Percentiles rank a stretch among this genome's conserved stretches.
Evolutionary conservation across 2,113 vertebrate genomes (phyloP).

Genomic region (Mohoua ochrocephala): DNA sequence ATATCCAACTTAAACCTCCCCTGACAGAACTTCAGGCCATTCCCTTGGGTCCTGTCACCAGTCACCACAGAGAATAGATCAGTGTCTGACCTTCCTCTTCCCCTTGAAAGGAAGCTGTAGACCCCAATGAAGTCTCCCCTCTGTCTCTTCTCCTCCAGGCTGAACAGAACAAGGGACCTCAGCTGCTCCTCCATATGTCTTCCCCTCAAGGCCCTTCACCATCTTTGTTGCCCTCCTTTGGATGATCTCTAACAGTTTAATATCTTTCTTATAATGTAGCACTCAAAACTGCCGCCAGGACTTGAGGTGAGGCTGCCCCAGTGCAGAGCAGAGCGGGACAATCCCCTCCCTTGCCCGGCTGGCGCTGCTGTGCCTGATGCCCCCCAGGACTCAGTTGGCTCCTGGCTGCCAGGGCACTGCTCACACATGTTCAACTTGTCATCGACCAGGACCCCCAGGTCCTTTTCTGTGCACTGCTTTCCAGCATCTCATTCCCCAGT

Average conservation of each 20-base stretch:
- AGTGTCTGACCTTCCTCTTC: neutral
- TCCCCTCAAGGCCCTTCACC: neutral
- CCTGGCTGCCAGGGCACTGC: neutral
- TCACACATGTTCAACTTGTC: rapidly evolving
- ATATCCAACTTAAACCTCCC: neutral
- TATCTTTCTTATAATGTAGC: neutral
- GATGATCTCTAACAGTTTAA: neutral
- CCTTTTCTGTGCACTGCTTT: neutral
- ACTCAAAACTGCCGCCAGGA: neutral
- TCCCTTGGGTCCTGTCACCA: rapidly evolving
- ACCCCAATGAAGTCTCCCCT: neutral
- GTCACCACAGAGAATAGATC: neutral
- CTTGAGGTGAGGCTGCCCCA: rapidly evolving
- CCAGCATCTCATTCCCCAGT: neutral
- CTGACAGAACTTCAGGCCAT: neutral
- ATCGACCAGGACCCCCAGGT: too few relatives aligned
- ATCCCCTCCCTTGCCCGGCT: neutral
- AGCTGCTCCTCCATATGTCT: rapidly evolving
- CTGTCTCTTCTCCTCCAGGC: neutral
- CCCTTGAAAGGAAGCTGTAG: neutral
- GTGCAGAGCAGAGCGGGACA: rapidly evolving
- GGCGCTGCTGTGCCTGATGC: rapidly evolving
- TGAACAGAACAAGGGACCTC: neutral
- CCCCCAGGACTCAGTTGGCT: rapidly evolving
- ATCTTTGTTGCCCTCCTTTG: neutral